A percentile compares a stretch with the other conserved stretches of the same genome.
phyloP scores from a whole-genome alignment of 2,888 invertebrate species.

The Helleia helle region DNA sequence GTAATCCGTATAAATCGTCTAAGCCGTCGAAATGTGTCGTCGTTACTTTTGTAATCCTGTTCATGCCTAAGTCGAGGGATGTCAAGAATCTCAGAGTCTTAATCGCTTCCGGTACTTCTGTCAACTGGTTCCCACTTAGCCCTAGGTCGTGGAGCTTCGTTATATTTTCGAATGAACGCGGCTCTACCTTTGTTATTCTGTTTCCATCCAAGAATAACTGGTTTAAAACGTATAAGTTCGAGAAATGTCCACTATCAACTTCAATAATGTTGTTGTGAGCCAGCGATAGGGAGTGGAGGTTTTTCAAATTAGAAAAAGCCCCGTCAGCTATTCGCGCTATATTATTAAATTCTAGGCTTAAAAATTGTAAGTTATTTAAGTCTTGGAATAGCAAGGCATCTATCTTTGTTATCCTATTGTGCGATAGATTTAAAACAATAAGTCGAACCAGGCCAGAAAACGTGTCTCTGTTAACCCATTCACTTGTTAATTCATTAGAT shows the following conservation, averaged over 20 bases:
- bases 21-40: constrained; percentile 83
- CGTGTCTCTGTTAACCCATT: constrained; percentile 84
- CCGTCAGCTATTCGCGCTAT: constrained; percentile 81
- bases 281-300: constrained; percentile 83
- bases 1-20: constrained; percentile 81
- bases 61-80: constrained; percentile 87
- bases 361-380: constrained; percentile 81
- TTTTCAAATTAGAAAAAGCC: constrained; percentile 83
- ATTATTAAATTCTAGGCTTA: constrained; percentile 82
- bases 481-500: constrained; percentile 82
- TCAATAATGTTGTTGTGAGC: constrained; percentile 81
- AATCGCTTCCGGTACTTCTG: constrained; percentile 80
- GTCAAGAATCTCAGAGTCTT: constrained; percentile 80
- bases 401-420: constrained; percentile 81
- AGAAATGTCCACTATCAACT: constrained; percentile 80
- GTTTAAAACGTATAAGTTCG: constrained; percentile 81
- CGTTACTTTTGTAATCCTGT: constrained; percentile 81
- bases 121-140: constrained; percentile 81
- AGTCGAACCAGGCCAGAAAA: constrained; percentile 83
- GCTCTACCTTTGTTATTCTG: constrained; percentile 78
- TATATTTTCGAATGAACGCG: constrained; percentile 83
- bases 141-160: constrained; percentile 85
- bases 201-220: constrained; percentile 85
- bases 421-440: constrained; percentile 82
- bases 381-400: constrained; percentile 83